Evolutionary conservation across 2,888 invertebrate species (phyloP).

Genomic region (Drosophila mettleri): DNA sequence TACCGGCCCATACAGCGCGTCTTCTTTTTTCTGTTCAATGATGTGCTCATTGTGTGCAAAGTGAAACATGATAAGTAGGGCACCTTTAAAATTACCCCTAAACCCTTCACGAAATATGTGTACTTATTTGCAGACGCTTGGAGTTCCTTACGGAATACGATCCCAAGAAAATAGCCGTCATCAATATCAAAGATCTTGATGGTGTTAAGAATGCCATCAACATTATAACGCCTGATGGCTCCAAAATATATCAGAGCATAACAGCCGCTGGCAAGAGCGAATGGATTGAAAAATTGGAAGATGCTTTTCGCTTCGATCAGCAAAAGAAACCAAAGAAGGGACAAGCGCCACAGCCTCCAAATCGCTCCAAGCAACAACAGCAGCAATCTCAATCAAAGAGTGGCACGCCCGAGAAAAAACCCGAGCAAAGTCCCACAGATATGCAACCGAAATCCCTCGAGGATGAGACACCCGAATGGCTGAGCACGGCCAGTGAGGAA

Average conservation of each 20-base stretch:
- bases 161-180: conserved; percentile 94
- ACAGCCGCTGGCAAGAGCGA: conserved; percentile 92
- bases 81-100: background rate
- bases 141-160: conserved; percentile 84
- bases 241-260: conserved; percentile 95
- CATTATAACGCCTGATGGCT: conserved; percentile 96
- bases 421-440: conserved; percentile 63
- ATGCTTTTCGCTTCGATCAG: conserved; percentile 92
- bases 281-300: conserved; percentile 97
- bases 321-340: conserved; percentile 85
- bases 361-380: conserved; percentile 56
- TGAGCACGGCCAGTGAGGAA: conserved; percentile 96
- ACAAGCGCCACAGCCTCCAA: conserved; percentile 85
- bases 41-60: conserved; percentile 95
- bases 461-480: conserved; percentile 91
- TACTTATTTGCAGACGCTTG: conserved; percentile 74
- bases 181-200: conserved; percentile 96
- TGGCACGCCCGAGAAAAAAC: conserved; percentile 55
- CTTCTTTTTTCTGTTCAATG: conserved; percentile 96
- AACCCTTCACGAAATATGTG: background rate
- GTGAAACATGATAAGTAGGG: conserved; percentile 86
- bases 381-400: conserved; percentile 35
- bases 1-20: conserved; percentile 94
- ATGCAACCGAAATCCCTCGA: conserved; percentile 72
- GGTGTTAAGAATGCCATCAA: conserved; percentile 97